Conservation (phyloP, 2,797 vertebrate genomes). For the Sebastes minor region DNA sequence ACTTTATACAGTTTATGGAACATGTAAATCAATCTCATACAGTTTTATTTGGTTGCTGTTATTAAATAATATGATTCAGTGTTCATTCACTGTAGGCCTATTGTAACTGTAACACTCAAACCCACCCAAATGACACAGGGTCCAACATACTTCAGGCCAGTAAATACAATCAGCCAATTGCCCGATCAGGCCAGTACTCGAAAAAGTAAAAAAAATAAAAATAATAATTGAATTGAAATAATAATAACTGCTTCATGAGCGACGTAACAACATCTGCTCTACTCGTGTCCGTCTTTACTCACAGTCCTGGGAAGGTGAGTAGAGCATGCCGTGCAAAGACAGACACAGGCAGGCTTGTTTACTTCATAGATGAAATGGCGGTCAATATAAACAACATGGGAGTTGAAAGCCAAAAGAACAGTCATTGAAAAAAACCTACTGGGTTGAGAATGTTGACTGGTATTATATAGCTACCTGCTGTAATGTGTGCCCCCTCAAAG, state of each 20-base stretch:
- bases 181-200: background rate
- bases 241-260: background rate
- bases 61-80: background rate
- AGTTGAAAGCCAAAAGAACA: background rate
- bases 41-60: background rate
- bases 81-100: background rate
- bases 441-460: background rate
- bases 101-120: background rate
- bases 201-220: background rate
- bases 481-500: fast-evolving
- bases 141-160: background rate
- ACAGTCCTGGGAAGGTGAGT: background rate
- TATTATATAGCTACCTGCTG: too few species aligned
- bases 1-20: background rate
- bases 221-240: background rate
- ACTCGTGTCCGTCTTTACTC: background rate
- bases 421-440: background rate
- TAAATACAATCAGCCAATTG: background rate
- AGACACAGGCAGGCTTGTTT: background rate
- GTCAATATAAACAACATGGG: background rate
- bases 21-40: too few species aligned
- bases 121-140: too few species aligned
- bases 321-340: background rate
- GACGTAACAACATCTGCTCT: background rate
- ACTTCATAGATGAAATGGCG: background rate